phyloP scores from a whole-genome alignment of 1,140 invertebrate genomes.

The Daktulosphaira vitifoliae region DNA sequence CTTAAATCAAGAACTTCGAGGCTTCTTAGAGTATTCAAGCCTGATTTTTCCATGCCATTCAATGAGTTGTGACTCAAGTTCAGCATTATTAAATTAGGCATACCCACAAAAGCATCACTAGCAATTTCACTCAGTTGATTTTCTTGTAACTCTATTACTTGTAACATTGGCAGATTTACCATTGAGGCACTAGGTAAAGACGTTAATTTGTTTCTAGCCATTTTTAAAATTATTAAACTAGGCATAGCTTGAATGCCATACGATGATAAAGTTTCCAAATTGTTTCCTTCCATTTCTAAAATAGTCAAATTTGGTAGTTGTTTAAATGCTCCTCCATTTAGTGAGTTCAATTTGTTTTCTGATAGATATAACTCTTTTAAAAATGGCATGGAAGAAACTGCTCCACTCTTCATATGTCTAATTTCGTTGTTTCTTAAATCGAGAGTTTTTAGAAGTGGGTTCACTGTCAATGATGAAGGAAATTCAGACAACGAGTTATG shows the following conservation, averaged over 20 bases:
- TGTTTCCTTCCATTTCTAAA: slow-evolving; percentile 71
- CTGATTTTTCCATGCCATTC: slow-evolving; percentile 58
- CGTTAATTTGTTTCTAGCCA: slow-evolving; percentile 50
- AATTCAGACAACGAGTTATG: slow-evolving; percentile 66
- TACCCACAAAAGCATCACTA: slow-evolving; percentile 64
- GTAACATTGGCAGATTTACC: slow-evolving; percentile 62
- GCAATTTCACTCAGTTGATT: slow-evolving; percentile 64
- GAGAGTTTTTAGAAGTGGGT: slow-evolving; percentile 58
- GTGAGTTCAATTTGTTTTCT: slow-evolving; percentile 62
- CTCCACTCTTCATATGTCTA: slow-evolving; percentile 42
- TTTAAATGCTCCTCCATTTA: slow-evolving; percentile 61
- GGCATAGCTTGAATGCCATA: slow-evolving; percentile 67
- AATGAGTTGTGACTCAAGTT: slow-evolving; percentile 74
- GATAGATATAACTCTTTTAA: slow-evolving; percentile 59
- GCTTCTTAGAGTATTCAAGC: slow-evolving; percentile 59
- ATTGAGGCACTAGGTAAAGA: slow-evolving; percentile 61
- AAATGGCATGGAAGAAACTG: slow-evolving; percentile 51
- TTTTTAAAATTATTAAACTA: slow-evolving; percentile 63
- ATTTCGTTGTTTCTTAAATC: slow-evolving; percentile 72
- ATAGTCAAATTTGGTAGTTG: slow-evolving; percentile 59
- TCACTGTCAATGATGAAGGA: slow-evolving; percentile 57
- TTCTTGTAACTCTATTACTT: slow-evolving; percentile 68
- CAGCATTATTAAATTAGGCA: slow-evolving; percentile 66
- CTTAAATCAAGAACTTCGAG: slow-evolving; percentile 73
- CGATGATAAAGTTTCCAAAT: slow-evolving; percentile 64